Percentiles rank a stretch among this genome's conserved stretches.
These are phyloP conservation scores for Diabrotica balteata DNA, from an alignment of 2,888 invertebrate species.

Conservation along the genomic window DNA sequence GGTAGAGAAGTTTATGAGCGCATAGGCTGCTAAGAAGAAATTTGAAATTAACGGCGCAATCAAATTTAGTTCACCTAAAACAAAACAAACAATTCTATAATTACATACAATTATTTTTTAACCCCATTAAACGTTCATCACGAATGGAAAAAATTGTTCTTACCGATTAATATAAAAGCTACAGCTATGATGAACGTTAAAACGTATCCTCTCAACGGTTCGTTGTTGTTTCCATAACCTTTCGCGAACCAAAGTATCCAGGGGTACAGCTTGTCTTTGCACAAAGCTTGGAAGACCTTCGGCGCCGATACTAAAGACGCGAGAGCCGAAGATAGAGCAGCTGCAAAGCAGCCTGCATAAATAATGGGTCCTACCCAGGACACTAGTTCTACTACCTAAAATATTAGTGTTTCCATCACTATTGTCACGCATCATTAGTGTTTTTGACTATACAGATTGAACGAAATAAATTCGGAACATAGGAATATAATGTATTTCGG, in stretches of 20 bases:
- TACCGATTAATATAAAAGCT: conserved; percentile 86
- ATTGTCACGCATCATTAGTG: too few relatives aligned
- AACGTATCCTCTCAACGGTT: conserved; percentile 88
- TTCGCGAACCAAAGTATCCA: conserved; percentile 89
- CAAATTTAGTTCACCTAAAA: conserved; percentile 79
- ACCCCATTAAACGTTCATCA: too few relatives aligned
- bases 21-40: conserved; percentile 93
- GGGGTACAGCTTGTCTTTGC: conserved; percentile 94
- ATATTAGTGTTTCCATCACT: conserved; percentile 17
- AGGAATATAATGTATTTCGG: too few relatives aligned
- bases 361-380: conserved; percentile 90
- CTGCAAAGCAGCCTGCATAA: conserved; percentile 96
- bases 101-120: too few relatives aligned
- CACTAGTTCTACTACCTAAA: conserved; percentile 81
- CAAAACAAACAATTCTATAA: conserved; percentile 25
- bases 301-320: conserved; percentile 97
- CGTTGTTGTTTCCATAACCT: conserved; percentile 81
- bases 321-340: conserved; percentile 94
- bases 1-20: conserved; percentile 92
- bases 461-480: too few relatives aligned
- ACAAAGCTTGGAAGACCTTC: conserved; percentile 91
- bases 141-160: too few relatives aligned
- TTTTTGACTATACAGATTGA: too few relatives aligned
- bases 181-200: conserved; percentile 91
- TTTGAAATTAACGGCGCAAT: conserved; percentile 93